Conservation (phyloP, 92 coral and sea anemone species). For the Palythoa heliodiscus region DNA sequence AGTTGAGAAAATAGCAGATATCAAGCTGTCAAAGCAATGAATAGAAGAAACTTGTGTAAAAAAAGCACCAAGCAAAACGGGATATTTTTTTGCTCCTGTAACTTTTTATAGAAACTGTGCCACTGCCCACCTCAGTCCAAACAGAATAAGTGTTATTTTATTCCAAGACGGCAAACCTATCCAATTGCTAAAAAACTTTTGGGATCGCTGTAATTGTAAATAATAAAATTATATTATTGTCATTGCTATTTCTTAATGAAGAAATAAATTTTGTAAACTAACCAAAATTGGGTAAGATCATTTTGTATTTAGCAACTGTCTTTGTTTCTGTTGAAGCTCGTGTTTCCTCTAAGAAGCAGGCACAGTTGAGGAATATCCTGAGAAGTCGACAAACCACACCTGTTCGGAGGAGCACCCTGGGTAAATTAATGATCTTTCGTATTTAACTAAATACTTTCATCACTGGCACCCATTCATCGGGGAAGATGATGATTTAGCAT, state of each 20-base stretch:
- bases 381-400: conserved; percentile 79
- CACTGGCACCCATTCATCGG: not conserved
- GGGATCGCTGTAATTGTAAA: not conserved
- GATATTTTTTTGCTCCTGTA: too few species aligned
- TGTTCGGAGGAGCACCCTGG: conserved; percentile 69
- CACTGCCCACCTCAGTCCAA: not conserved
- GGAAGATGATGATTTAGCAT: not conserved
- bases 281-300: not conserved
- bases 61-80: too few species aligned
- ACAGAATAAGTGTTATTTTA: not conserved
- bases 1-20: too few species aligned
- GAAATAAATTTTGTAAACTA: not conserved
- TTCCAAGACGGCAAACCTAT: not conserved
- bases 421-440: conserved; percentile 34
- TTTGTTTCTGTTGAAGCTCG: conserved; percentile 49
- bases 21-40: not conserved
- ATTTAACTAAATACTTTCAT: not conserved
- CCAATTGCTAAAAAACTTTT: too few species aligned
- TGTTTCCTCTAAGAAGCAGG: conserved; percentile 75
- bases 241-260: not conserved
- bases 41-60: too few species aligned
- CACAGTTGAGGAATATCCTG: conserved; percentile 76
- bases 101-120: too few species aligned
- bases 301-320: not conserved
- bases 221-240: too few species aligned